Percentiles rank a stretch among this genome's conserved stretches.
phyloP scores from a whole-genome alignment of 2,797 vertebrate species.

The Alectoris magna region DNA sequence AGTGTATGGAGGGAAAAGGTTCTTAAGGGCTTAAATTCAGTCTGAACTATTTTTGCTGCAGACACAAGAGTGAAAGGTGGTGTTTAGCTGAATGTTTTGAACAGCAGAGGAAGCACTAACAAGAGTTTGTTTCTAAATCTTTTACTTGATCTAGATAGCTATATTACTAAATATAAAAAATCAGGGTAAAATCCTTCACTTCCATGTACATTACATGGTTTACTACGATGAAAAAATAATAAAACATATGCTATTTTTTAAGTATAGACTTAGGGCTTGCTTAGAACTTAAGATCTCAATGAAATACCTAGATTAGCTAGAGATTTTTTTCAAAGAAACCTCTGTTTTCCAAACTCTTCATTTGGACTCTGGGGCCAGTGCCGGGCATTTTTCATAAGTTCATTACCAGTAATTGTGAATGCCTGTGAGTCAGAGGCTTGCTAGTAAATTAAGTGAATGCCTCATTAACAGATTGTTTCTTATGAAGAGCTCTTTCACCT shows the following conservation, averaged over 20 bases:
- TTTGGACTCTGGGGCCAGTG: slow-evolving; percentile 44
- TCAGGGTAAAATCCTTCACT: slow-evolving; percentile 78
- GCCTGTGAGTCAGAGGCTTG: slow-evolving; percentile 58
- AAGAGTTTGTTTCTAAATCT: slow-evolving; percentile 40
- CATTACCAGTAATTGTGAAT: slow-evolving; percentile 51
- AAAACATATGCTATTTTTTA: slow-evolving; percentile 43
- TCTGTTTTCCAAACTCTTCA: slow-evolving; percentile 38
- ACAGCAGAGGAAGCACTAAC: slow-evolving; percentile 50
- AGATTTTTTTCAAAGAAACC: slow-evolving; percentile 65
- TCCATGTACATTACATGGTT: slow-evolving; percentile 80
- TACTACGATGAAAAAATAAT: slow-evolving; percentile 52
- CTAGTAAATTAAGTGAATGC: slow-evolving; percentile 39
- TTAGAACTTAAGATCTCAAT: slow-evolving; percentile 59
- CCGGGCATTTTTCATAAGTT: slow-evolving; percentile 45
- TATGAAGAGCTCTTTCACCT: slow-evolving; percentile 33
- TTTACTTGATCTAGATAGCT: slow-evolving; percentile 58
- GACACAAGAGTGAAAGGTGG: background rate
- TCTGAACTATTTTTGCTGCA: slow-evolving; percentile 53
- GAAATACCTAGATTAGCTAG: slow-evolving; percentile 38
- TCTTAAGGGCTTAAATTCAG: slow-evolving; percentile 74
- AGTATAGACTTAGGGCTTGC: slow-evolving; percentile 70
- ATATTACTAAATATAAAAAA: slow-evolving; percentile 67
- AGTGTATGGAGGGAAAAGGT: slow-evolving; percentile 51
- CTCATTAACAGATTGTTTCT: slow-evolving; percentile 21
- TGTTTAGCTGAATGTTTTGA: slow-evolving; percentile 1